Base-by-base conservation (phyloP, 2,113 vertebrate species). In the Atlantisia rogersi region DNA sequence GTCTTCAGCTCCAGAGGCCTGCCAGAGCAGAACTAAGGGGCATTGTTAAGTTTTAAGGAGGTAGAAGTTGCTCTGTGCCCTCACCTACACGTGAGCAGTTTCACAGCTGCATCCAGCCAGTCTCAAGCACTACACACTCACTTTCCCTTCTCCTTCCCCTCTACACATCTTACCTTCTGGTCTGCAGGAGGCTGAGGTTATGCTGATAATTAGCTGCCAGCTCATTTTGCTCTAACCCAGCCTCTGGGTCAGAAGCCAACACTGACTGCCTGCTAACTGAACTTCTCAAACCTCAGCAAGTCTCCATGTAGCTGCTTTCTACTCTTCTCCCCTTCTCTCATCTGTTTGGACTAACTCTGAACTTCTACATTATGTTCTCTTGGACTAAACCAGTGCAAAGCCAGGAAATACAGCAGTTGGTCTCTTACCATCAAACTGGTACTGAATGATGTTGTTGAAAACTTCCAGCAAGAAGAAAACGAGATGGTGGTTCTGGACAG, bases 381-480 rank as follows among this genome's bases (percentile, higher is more conserved):
- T 90, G 31, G 24, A 59, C 40, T 65, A 81, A 71, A 44, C 32
- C 25, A 82, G 21, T 12, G 44, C 25, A 86, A 92, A 86, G 7
- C n/a, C 44, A 95, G 20, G n/a, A 80, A 77, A 83, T 9, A 69
- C 21, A 92, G 53, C n/a, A 52, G 58, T 32, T 46, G 29, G 55
- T 10, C 40, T 85, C 97, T 98, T 96, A 99, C 99, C 99, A 46
- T 99, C 99, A 98, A 99, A 99, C 97, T 99, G 99, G 96, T 99
- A 99, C 98, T 99, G 99, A 94, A 99, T 99, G 60, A 99, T 99
- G 89, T 99, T 99, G 97, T 99, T 99, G 97, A 99, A 99, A 90
- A 99, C 99, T 94, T 99, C 99, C 9, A 99, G 98, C 58, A 99
- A 98, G 97, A 99, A 99, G 97, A 99, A 99, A 74, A 99, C 98